Percentiles rank a stretch among this genome's conserved stretches.
Evolutionary conservation across 2,888 invertebrate species (phyloP).

Genomic region (Hemaris fuciformis): DNA sequence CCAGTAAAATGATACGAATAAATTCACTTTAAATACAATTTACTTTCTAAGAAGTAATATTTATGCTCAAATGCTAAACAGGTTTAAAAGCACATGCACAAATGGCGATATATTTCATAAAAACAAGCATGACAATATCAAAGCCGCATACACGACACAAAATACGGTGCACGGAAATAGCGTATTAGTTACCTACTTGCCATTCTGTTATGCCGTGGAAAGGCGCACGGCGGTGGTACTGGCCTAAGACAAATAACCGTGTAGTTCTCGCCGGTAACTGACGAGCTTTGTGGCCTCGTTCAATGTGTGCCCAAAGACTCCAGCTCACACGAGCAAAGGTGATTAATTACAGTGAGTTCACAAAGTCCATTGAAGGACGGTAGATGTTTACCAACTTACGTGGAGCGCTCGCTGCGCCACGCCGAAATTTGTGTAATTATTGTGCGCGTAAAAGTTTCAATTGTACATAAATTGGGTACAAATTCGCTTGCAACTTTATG

Average conservation of each 20-base stretch:
- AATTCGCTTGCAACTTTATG: too few species aligned
- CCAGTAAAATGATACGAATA: neutral
- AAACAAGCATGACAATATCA: conserved; percentile 15
- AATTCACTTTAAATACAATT: neutral
- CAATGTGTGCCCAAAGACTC: conserved; percentile 6
- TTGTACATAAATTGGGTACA: too few species aligned
- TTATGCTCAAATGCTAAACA: neutral
- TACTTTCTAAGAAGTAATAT: neutral
- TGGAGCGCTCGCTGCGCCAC: neutral
- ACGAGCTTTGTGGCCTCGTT: conserved; percentile 11
- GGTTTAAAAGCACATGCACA: neutral
- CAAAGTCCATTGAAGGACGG: conserved; percentile 13
- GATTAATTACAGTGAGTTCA: conserved; percentile 14
- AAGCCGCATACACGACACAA: conserved; percentile 21
- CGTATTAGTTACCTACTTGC: conserved; percentile 26
- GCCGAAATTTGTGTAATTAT: neutral
- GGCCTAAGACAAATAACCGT: conserved; percentile 13
- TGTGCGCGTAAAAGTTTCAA: neutral
- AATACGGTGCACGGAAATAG: conserved; percentile 20
- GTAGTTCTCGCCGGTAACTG: conserved; percentile 11
- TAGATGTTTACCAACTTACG: neutral
- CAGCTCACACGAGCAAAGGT: conserved; percentile 1
- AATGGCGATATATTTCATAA: conserved; percentile 2
- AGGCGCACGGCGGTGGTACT: neutral
- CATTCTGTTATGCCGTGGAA: conserved; percentile 14